Base-by-base conservation (phyloP, 1,140 invertebrate species). In the Drosophila neocordata region DNA sequence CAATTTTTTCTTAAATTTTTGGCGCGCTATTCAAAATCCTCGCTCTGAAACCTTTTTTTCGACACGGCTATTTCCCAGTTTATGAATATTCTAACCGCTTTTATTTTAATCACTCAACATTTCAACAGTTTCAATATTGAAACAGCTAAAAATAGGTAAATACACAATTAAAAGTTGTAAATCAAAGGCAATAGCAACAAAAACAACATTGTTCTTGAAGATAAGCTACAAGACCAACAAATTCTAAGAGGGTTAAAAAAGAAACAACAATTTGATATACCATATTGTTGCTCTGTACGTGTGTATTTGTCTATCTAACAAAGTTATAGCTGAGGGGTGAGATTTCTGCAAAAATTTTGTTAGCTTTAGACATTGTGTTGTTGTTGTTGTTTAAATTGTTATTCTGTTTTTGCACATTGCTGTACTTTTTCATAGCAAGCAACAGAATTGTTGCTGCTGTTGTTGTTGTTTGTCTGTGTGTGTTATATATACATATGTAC, bases 311-410 rank as follows among this genome's bases (percentile, higher is more conserved):
- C 82, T 85, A 85, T 85, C 81, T 85, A 84, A 84, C 80, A 84
- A 84, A 84, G 73, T 84, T 84, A 84, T 84, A 74, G 76, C 72
- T 53, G 48, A 35, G 13, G 69, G 58, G 77, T 71, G 75, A 79
- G 61, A 73, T 82, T 85, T 85, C 81, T 85, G 81, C 81, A 85
- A 85, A 31, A 82, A 85, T 85, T 85, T 85, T 85, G 81, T 85
- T 85, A 85, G 81, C 77, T 85, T 85, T 85, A 85, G 81, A 85
- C 85, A 85, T 85, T 85, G 73, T 76, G 56, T 83, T 35, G 59
- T 72, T 64, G 31, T 31, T 66, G 35, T 52, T 65, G 22, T 65
- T 81, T 31, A 57, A 73, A 62, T 74, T 73, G 69, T 81, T 82
- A 78, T 82, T 77, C 71, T 76, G 77, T 81, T 80, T 70, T 85